A percentile compares a stretch with the other conserved stretches of the same genome.
Evolutionary conservation across 2,797 vertebrate genomes (phyloP).

Genomic region (Rhinoraja longicauda): DNA sequence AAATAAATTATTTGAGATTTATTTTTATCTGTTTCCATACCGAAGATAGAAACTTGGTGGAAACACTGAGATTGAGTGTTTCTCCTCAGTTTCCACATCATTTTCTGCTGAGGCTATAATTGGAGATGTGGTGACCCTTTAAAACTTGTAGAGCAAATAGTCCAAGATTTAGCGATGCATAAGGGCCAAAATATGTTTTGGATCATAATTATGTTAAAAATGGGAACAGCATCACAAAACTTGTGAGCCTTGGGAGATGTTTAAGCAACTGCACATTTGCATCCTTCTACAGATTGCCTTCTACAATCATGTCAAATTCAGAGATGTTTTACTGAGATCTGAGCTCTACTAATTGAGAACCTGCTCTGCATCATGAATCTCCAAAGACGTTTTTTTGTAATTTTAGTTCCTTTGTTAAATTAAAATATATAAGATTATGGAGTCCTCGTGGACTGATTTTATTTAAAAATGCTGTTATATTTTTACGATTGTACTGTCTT

Average conservation of each 20-base stretch:
- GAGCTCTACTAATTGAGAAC: neutral
- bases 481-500: neutral
- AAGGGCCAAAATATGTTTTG: neutral
- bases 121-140: neutral
- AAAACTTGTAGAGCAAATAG: neutral
- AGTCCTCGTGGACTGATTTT: neutral
- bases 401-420: neutral
- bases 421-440: neutral
- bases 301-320: neutral
- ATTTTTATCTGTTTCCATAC: neutral
- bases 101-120: neutral
- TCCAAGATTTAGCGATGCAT: neutral
- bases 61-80: neutral
- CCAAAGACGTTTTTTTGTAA: neutral
- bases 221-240: neutral
- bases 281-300: neutral
- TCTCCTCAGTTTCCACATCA: neutral
- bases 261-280: neutral
- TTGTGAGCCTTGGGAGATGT: neutral
- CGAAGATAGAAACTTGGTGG: neutral
- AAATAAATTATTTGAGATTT: neutral
- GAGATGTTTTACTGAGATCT: neutral
- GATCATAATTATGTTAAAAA: too few relatives aligned
- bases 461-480: neutral
- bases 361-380: neutral